These are phyloP conservation scores for Chiroxiphia lanceolata DNA, from an alignment of 2,797 vertebrate genomes.

Conservation along the genomic window DNA sequence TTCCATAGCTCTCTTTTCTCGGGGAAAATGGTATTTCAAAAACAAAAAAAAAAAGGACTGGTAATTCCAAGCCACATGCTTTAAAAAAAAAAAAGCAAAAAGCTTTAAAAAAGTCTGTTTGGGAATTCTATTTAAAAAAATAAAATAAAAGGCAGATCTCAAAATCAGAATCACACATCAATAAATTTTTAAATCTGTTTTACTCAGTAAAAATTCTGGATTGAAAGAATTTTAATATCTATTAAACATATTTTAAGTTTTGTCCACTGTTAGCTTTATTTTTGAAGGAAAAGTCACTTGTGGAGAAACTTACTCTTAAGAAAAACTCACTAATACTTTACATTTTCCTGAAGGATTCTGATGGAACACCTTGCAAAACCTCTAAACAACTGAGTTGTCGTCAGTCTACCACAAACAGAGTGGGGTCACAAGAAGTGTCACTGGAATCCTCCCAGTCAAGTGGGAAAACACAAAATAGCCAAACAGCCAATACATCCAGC, in stretches of 20 bases:
- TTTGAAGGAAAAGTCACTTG: background rate
- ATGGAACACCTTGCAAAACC: conserved; percentile 94
- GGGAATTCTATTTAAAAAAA: background rate
- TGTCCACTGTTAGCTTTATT: conserved; percentile 14
- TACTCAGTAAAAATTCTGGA: background rate
- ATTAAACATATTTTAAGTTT: background rate
- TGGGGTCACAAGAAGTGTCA: conserved; percentile 80
- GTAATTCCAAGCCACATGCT: background rate
- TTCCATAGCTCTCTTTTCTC: background rate
- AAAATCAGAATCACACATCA: background rate
- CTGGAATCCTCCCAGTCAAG: conserved; percentile 74
- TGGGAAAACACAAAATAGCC: conserved; percentile 84
- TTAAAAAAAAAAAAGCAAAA: background rate
- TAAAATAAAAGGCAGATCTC: background rate
- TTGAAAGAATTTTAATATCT: background rate
- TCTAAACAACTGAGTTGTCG: conserved; percentile 89
- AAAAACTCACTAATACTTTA: conserved; percentile 29
- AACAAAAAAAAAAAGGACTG: background rate
- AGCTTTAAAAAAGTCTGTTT: background rate
- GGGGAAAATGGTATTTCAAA: background rate
- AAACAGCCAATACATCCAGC: conserved; percentile 81
- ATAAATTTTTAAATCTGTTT: background rate
- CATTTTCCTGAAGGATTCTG: conserved; percentile 86
- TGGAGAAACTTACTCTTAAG: background rate
- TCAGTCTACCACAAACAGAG: conserved; percentile 79